These are phyloP conservation scores for Phataginus tricuspis DNA, from an alignment of 2,797 vertebrate genomes.

Conservation along the genomic window DNA sequence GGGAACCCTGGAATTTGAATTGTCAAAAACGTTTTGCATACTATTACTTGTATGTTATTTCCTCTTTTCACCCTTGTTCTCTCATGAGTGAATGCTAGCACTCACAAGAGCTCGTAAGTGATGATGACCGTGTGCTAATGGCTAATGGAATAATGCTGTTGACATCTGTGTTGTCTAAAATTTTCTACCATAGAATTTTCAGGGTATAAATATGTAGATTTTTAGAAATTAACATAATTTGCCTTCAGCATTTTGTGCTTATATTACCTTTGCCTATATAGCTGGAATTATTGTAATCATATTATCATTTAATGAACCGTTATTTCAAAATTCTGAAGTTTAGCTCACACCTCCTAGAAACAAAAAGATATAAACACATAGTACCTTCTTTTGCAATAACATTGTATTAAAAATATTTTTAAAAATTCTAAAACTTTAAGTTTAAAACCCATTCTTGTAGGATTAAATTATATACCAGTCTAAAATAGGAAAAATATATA, in stretches of 20 bases:
- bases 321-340: not conserved
- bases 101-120: not conserved
- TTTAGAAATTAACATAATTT: not conserved
- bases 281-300: not conserved
- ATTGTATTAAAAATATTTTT: not conserved
- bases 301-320: not conserved
- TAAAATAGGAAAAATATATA: not conserved
- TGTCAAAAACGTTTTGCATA: not conserved
- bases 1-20: not conserved
- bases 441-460: not conserved
- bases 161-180: not conserved
- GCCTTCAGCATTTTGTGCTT: not conserved
- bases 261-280: not conserved
- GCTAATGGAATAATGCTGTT: not conserved
- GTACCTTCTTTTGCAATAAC: not conserved
- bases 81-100: not conserved
- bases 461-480: not conserved
- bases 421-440: not conserved
- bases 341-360: not conserved
- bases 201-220: not conserved
- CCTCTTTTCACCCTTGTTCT: not conserved
- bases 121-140: not conserved
- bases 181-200: not conserved
- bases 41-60: not conserved
- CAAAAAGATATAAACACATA: not conserved